Base-by-base conservation (phyloP, 1,140 invertebrate genomes). In the Cyphomyrmex costatus region DNA sequence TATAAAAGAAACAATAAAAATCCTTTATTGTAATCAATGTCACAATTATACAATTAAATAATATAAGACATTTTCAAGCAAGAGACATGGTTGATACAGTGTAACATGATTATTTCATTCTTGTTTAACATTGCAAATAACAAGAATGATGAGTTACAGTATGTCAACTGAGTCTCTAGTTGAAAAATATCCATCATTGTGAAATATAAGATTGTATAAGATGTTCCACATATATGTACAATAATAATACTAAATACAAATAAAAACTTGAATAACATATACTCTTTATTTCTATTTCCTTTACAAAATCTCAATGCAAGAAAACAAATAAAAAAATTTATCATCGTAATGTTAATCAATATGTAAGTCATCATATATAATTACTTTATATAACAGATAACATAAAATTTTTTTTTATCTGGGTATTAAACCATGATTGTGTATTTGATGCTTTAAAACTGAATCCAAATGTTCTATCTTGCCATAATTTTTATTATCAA, bases 1-100 rank as follows among this genome's bases (percentile, higher is more conserved):
- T 96, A 87, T 46, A 92, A 86, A 27, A n/a, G 58, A 88, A 61
- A 88, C 16, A 68, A 77, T 8, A 58, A 63, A 49, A 27, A 71
- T 68, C 4, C 0, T 46, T 58, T 3, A 73, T 60, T 1, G 42
- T 16, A 21, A 36, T 6, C 3, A 36, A 83, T 6, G 46, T n/a
- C 16, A 19, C 16, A 61, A 12, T 33, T 33, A 46, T 10, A 66
- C n/a, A 82, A 42, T 80, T 0, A 68, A 53, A 24, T 2, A 8
- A 86, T 53, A 73, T 42, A 42, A 8, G 8, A 42, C 8, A 0
- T 42, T 42, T 42, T 10, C 36, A 42, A 42, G 36, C 36, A 42
- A 42, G 36, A 42, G 36, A 42, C 3, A 42, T 42, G 36, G 2
- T 42, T 42, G 36, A 42, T 8, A 2, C 2, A 8, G 10, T 42